These are phyloP conservation scores for Coecobrya sp. DNA, from an alignment of 2,888 invertebrate species.

Conservation along the genomic window DNA sequence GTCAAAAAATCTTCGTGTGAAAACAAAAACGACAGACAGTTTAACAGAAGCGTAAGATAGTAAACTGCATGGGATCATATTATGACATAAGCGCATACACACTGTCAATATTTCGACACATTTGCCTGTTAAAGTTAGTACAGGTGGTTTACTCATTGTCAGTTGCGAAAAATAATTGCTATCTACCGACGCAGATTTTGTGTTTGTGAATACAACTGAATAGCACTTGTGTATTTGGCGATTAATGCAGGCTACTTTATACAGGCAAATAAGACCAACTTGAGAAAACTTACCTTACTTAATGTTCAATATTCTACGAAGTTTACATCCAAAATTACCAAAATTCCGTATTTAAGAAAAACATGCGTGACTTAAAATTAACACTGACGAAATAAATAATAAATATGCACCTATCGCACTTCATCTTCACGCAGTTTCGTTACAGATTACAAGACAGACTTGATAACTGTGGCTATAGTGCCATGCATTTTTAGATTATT, in stretches of 20 bases:
- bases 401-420: neutral
- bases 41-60: neutral
- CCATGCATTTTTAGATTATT: too few species aligned
- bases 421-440: too few species aligned
- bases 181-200: too few species aligned
- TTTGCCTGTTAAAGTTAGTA: neutral
- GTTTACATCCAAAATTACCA: neutral
- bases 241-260: neutral
- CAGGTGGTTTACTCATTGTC: neutral
- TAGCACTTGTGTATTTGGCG: too few species aligned
- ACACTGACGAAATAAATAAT: too few species aligned
- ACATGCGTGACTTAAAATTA: too few species aligned
- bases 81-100: neutral
- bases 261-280: neutral
- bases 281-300: slow-evolving; percentile 13
- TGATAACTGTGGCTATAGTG: too few species aligned
- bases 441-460: too few species aligned
- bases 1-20: slow-evolving; percentile 33
- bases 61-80: neutral
- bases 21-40: slow-evolving; percentile 13
- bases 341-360: neutral
- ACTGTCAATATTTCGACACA: slow-evolving; percentile 3
- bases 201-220: too few species aligned
- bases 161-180: neutral
- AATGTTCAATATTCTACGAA: neutral